phyloP scores from a whole-genome alignment of 2,797 vertebrate species.

The Ptychadena robeensis region DNA sequence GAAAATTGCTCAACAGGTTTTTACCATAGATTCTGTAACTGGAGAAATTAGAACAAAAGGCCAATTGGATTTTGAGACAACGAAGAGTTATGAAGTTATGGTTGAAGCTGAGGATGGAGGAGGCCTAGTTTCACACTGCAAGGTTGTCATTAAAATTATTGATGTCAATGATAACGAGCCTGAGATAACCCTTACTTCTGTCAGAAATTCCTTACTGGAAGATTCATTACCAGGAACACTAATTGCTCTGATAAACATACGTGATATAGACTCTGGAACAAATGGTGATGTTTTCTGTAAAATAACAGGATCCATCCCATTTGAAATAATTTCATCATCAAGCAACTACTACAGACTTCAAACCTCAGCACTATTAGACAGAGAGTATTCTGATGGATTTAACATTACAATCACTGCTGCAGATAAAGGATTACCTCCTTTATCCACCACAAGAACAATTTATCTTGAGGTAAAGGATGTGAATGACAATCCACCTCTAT shows the following conservation, averaged over 20 bases:
- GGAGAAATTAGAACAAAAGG: slow-evolving; percentile 87
- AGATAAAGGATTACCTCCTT: slow-evolving; percentile 85
- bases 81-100: slow-evolving; percentile 84
- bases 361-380: slow-evolving; percentile 83
- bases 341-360: slow-evolving; percentile 88
- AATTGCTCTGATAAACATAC: slow-evolving; percentile 87
- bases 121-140: slow-evolving; percentile 89
- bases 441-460: slow-evolving; percentile 82
- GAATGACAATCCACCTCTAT: slow-evolving; percentile 91
- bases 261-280: slow-evolving; percentile 85
- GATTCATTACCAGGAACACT: slow-evolving; percentile 83
- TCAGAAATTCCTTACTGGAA: slow-evolving; percentile 85
- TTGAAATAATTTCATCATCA: slow-evolving; percentile 84
- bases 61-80: slow-evolving; percentile 89
- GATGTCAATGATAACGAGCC: slow-evolving; percentile 93
- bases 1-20: slow-evolving; percentile 79
- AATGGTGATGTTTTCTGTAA: slow-evolving; percentile 85
- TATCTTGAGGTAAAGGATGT: slow-evolving; percentile 89
- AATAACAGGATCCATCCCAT: slow-evolving; percentile 83
- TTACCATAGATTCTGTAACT: slow-evolving; percentile 82
- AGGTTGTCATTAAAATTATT: slow-evolving; percentile 86
- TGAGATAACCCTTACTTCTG: slow-evolving; percentile 85
- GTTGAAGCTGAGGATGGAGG: slow-evolving; percentile 89
- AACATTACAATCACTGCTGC: slow-evolving; percentile 82
- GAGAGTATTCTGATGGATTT: slow-evolving; percentile 83